A percentile compares a stretch with the other conserved stretches of the same genome.
Evolutionary conservation across 2,888 invertebrate genomes (phyloP).

Genomic region (Pycnomerus fuliginosus): DNA sequence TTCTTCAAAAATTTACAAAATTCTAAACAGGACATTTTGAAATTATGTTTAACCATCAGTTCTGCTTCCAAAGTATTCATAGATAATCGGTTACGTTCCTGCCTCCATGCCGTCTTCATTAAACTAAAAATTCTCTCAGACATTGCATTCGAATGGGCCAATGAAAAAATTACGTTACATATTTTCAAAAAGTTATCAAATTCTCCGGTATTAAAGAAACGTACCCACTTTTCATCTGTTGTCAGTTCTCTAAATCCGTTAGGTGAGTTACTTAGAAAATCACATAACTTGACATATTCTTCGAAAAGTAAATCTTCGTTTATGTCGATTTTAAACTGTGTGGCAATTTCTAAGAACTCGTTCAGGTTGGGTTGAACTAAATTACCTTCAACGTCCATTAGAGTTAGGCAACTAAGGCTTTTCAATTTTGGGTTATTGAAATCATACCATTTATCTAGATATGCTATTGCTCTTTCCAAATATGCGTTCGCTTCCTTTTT

Average conservation of each 20-base stretch:
- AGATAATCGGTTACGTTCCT: neutral
- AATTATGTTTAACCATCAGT: neutral
- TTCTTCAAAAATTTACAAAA: neutral
- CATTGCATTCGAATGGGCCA: neutral
- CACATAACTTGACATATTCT: neutral
- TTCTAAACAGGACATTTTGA: conserved; percentile 1
- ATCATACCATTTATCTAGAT: neutral
- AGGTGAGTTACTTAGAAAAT: no score
- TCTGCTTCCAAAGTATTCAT: neutral
- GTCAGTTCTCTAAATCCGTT: no score
- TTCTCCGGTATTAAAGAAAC: no score
- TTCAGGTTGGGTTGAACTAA: neutral
- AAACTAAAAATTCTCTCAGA: neutral
- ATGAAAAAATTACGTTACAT: neutral
- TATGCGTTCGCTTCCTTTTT: neutral
- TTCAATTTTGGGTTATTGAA: neutral
- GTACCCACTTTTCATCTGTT: no score
- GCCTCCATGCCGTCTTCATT: neutral
- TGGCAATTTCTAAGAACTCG: neutral
- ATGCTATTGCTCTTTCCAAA: neutral
- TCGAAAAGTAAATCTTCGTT: neutral
- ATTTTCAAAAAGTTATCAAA: neutral
- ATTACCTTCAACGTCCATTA: neutral
- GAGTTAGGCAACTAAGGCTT: neutral
- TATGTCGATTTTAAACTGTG: neutral